Conservation (phyloP, 1,140 invertebrate genomes). For the Drosophila ogumai region DNA sequence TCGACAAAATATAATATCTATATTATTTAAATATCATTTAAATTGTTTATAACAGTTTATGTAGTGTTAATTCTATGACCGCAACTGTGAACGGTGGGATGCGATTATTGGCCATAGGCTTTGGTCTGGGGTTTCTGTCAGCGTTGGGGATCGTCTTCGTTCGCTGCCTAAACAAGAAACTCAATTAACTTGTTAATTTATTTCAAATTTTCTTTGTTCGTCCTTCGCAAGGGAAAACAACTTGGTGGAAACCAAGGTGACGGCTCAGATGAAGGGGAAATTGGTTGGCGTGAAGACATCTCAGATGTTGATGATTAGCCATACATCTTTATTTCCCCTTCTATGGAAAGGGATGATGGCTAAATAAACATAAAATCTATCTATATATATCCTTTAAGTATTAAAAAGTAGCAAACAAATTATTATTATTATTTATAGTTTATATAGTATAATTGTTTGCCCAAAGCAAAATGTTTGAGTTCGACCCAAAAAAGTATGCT, state of each 20-base stretch:
- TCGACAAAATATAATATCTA: too few species aligned
- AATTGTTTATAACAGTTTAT: background rate
- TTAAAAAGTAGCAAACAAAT: too few species aligned
- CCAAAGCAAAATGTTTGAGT: background rate
- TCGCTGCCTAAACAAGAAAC: conserved; percentile 65
- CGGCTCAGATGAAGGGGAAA: background rate
- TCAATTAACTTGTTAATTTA: conserved; percentile 82
- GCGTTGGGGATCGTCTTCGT: conserved; percentile 9
- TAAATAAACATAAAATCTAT: background rate
- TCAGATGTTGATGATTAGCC: background rate
- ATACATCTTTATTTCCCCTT: background rate
- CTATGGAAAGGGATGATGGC: background rate
- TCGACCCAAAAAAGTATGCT: background rate
- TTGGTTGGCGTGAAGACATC: background rate
- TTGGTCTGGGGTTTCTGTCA: background rate
- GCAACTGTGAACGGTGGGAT: background rate
- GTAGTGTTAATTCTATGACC: conserved; percentile 4
- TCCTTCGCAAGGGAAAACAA: conserved; percentile 47
- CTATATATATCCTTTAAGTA: background rate
- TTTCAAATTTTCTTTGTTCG: conserved; percentile 77
- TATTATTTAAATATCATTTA: too few species aligned
- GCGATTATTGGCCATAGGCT: conserved; percentile 40
- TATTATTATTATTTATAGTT: background rate
- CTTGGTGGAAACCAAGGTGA: conserved; percentile 27
- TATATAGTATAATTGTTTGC: background rate